Conservation (phyloP, 2,888 invertebrate species). For the Lasioglossum vierecki region DNA sequence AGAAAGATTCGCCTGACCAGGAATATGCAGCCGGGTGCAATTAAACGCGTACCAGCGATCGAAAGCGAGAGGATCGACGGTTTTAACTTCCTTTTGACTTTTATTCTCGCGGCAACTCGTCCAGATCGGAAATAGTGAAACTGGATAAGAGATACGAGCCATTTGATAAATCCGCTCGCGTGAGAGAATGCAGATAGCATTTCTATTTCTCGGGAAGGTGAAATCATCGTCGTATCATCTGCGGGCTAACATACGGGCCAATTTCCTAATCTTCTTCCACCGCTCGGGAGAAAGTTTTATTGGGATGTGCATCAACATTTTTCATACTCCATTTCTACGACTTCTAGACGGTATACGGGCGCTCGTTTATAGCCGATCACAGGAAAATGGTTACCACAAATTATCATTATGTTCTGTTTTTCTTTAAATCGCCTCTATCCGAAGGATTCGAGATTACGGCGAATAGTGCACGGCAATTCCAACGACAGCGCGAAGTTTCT, state of each 20-base stretch:
- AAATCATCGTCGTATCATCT: not conserved
- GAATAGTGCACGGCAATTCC: not conserved
- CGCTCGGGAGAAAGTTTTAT: not conserved
- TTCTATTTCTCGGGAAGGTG: not conserved
- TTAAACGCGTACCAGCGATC: not conserved
- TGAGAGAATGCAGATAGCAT: not conserved
- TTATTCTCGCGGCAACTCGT: not conserved
- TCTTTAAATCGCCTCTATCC: not conserved
- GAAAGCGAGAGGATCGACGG: not conserved
- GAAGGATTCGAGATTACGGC: not conserved
- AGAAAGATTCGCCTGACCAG: not conserved
- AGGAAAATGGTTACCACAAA: not conserved
- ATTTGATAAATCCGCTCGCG: not conserved
- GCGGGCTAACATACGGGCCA: slow-evolving; percentile 1
- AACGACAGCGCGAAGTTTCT: not conserved
- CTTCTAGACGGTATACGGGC: not conserved
- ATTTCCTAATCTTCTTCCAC: not conserved
- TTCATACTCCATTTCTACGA: not conserved
- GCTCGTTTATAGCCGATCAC: not conserved
- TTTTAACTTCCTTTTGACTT: not conserved
- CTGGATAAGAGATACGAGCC: not conserved
- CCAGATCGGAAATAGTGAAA: not conserved
- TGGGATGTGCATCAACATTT: not conserved
- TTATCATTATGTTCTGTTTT: not conserved
- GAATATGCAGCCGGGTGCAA: not conserved